These are phyloP conservation scores for Ceramica pisi DNA, from an alignment of 2,888 invertebrate species.

Conservation along the genomic window DNA sequence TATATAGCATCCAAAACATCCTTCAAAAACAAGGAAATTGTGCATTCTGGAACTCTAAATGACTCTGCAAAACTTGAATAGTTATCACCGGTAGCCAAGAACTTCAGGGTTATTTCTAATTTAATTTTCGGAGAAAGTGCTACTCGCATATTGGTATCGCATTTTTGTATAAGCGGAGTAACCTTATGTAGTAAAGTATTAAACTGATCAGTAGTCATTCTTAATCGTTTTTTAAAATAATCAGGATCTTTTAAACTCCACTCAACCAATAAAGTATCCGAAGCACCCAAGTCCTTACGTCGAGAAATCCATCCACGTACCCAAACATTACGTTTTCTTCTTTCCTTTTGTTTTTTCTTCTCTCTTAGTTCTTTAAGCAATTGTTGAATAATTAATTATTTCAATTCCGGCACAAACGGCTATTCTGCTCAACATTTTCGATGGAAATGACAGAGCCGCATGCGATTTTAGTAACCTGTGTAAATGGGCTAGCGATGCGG, in stretches of 20 bases:
- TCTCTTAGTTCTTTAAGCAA: constrained; percentile 17
- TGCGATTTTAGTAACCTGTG: constrained; percentile 73
- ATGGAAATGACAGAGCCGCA: constrained; percentile 71
- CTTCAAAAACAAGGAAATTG: constrained; percentile 71
- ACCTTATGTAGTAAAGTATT: constrained; percentile 66
- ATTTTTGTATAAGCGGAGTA: too few species aligned
- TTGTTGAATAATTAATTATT: constrained; percentile 29
- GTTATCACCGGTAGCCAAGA: too few species aligned
- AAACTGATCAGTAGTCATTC: constrained; percentile 66
- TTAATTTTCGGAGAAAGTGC: too few species aligned
- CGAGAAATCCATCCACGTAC: constrained; percentile 67
- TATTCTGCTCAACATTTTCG: constrained; percentile 49
- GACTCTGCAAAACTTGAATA: constrained; percentile 70
- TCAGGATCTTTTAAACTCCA: constrained; percentile 66
- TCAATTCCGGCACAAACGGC: constrained; percentile 55
- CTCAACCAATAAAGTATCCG: constrained; percentile 61
- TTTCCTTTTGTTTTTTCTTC: constrained; percentile 64
- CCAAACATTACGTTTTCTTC: constrained; percentile 65
- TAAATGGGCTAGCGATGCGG: constrained; percentile 72
- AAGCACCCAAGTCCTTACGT: constrained; percentile 62
- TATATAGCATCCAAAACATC: constrained; percentile 72
- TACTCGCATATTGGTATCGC: too few species aligned
- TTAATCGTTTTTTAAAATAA: constrained; percentile 67
- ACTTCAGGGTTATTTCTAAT: too few species aligned
- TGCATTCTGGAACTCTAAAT: constrained; percentile 73